A percentile compares a stretch with the other conserved stretches of the same genome.
Evolutionary conservation across 2,888 invertebrate genomes (phyloP).

Genomic region (Metalampra italica): DNA sequence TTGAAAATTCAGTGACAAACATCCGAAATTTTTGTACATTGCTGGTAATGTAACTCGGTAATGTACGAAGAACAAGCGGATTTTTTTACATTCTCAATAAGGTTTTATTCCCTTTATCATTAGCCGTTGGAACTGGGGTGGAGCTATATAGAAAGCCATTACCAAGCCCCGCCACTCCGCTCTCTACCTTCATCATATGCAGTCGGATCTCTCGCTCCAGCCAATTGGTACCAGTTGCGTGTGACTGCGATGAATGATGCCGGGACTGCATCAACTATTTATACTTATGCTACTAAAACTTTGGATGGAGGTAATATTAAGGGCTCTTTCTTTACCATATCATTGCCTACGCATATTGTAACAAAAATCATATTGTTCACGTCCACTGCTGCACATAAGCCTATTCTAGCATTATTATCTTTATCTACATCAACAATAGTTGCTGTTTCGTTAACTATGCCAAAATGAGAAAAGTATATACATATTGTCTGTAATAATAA

Average conservation of each 20-base stretch:
- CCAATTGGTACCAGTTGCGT: constrained; percentile 80
- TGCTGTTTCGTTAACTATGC: too few relatives aligned
- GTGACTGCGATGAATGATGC: constrained; percentile 82
- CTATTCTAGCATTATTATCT: too few relatives aligned
- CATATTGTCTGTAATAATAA: too few relatives aligned
- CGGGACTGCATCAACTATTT: constrained; percentile 78
- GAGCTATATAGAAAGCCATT: constrained; percentile 62
- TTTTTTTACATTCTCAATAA: not conserved
- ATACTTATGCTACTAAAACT: constrained; percentile 80
- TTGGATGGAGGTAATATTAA: constrained; percentile 75
- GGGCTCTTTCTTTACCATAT: constrained; percentile 1
- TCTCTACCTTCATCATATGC: constrained; percentile 65
- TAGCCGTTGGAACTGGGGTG: constrained; percentile 61
- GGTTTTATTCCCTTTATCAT: not conserved
- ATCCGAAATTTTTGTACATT: too few relatives aligned
- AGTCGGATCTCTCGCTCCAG: constrained; percentile 77
- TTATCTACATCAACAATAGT: too few relatives aligned
- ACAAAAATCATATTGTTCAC: too few relatives aligned
- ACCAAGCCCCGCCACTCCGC: constrained; percentile 51
- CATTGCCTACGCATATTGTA: too few relatives aligned
- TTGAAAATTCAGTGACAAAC: too few relatives aligned
- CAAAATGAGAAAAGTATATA: too few relatives aligned
- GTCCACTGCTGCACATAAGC: too few relatives aligned
- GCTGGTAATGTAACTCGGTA: too few relatives aligned
- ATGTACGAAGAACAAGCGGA: too few relatives aligned